Conservation (phyloP, 2,113 vertebrate genomes). For the Manacus vitellinus region DNA sequence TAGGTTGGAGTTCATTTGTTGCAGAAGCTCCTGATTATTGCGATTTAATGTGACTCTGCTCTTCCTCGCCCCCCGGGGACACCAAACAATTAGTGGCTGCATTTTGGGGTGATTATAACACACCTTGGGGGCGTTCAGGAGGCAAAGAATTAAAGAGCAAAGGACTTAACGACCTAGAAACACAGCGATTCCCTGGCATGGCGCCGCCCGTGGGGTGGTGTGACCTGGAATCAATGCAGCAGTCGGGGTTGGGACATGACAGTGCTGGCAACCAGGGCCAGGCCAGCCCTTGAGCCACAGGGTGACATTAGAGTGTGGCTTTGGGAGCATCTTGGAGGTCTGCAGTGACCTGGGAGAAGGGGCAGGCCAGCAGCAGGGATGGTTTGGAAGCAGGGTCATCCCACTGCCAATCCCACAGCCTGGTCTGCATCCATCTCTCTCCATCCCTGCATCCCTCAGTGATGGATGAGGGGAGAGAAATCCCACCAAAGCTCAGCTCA, state of each 20-base stretch:
- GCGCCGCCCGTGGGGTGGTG: not conserved
- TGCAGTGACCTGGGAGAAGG: not conserved
- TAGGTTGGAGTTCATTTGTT: not conserved
- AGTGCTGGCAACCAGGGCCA: not conserved
- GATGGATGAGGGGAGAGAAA: not conserved
- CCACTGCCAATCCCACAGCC: not conserved
- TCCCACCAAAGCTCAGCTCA: not conserved
- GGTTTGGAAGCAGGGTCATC: not conserved
- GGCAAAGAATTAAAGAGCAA: not conserved
- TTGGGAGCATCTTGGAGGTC: not conserved
- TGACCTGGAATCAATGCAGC: not conserved
- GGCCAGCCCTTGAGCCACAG: not conserved
- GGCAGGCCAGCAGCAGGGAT: rapidly evolving
- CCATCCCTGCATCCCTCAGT: rapidly evolving
- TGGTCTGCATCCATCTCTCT: not conserved
- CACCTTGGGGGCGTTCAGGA: not conserved
- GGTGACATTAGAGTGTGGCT: not conserved
- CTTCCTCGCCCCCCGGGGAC: not conserved
- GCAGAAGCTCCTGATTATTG: not conserved
- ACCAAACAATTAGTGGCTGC: not conserved
- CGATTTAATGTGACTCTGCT: not conserved
- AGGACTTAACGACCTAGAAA: not conserved
- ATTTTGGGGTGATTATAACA: conserved; percentile 46
- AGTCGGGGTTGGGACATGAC: not conserved
- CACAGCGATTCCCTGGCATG: rapidly evolving